Evolutionary conservation across 2,797 vertebrate genomes (phyloP).

Genomic region (Diplodus puntazzo): DNA sequence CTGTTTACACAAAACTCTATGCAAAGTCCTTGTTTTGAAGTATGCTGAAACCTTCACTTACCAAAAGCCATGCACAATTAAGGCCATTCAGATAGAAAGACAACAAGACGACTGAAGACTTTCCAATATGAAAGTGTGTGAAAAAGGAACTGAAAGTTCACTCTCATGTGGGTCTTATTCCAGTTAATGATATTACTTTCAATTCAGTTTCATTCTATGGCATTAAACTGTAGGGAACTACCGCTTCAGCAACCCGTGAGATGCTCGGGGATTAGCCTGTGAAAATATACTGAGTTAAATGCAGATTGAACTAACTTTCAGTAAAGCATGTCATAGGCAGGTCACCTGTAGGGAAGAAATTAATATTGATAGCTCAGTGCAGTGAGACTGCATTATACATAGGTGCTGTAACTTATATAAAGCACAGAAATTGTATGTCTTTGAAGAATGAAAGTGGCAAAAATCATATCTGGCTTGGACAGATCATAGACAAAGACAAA

Average conservation of each 20-base stretch:
- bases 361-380: slow-evolving; percentile 39
- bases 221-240: not conserved
- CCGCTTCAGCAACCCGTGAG: slow-evolving; percentile 4
- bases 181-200: not conserved
- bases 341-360: slow-evolving; percentile 40
- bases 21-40: not conserved
- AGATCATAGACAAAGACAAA: slow-evolving; percentile 17
- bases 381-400: slow-evolving; percentile 11
- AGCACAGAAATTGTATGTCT: slow-evolving; percentile 7
- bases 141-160: not conserved
- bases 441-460: slow-evolving; percentile 32
- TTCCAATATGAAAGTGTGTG: not conserved
- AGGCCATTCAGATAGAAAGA: not conserved
- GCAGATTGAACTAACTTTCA: slow-evolving; percentile 30
- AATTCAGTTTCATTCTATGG: not conserved
- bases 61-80: not conserved
- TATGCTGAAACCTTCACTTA: not conserved
- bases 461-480: not conserved
- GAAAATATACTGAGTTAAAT: slow-evolving; percentile 35
- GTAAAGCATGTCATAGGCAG: slow-evolving; percentile 16
- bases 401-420: slow-evolving; percentile 29
- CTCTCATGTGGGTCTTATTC: not conserved
- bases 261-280: slow-evolving; percentile 13
- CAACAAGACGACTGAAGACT: not conserved
- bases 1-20: not conserved